Evolutionary conservation across 2,797 vertebrate species (phyloP).

Genomic region (Hapalemur alaotrensis): DNA sequence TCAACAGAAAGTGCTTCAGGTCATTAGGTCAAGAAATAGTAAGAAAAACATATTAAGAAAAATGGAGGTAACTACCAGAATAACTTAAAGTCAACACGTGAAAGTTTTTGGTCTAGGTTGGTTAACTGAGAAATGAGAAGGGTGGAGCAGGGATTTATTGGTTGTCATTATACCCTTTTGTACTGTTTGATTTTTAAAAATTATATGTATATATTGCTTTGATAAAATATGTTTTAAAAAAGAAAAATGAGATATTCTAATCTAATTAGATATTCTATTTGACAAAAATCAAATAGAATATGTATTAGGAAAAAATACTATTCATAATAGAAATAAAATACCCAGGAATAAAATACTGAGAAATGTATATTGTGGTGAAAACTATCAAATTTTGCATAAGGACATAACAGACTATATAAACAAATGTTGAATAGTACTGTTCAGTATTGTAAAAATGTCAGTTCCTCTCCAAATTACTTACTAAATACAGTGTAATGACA

Average conservation of each 20-base stretch:
- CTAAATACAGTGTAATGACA: neutral
- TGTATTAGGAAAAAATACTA: neutral
- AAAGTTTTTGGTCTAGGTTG: neutral
- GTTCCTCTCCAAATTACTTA: neutral
- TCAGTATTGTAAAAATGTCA: neutral
- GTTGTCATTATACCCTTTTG: neutral
- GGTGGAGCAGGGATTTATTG: neutral
- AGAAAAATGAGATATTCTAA: neutral
- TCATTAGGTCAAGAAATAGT: neutral
- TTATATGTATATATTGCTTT: neutral
- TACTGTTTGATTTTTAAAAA: neutral
- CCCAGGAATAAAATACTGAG: neutral
- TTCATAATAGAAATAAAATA: slow-evolving; percentile 17
- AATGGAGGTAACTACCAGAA: neutral
- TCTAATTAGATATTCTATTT: neutral
- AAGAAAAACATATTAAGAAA: neutral
- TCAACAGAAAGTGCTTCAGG: neutral
- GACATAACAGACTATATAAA: neutral
- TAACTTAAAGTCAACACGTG: neutral
- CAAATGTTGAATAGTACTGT: neutral
- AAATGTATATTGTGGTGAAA: neutral
- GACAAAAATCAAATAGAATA: neutral
- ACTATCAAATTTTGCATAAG: neutral
- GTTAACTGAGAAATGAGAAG: neutral
- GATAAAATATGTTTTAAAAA: neutral